Evolutionary conservation across 2,888 invertebrate species (phyloP).

Genomic region (Cephus pygmeus): DNA sequence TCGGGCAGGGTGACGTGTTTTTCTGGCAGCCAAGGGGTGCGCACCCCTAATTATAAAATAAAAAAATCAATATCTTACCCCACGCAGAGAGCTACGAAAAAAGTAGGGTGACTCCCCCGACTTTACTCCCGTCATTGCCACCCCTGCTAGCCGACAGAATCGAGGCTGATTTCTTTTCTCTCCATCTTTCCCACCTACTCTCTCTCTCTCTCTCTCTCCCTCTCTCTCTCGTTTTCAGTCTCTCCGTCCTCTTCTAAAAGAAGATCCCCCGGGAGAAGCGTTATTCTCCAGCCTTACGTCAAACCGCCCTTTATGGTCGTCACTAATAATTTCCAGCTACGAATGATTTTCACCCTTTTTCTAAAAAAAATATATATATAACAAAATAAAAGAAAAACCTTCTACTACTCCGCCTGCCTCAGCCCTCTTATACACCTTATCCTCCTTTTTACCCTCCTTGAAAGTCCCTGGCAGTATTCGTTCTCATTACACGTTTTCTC

Average conservation of each 20-base stretch:
- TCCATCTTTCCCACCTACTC: conserved; percentile 10
- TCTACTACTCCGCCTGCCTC: too few species aligned
- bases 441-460: too few species aligned
- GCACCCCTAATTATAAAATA: conserved; percentile 66
- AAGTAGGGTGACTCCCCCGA: conserved; percentile 59
- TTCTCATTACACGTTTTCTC: too few species aligned
- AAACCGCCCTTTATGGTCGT: conserved; percentile 41
- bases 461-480: too few species aligned
- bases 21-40: conserved; percentile 62
- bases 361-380: neutral
- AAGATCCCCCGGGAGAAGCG: conserved; percentile 8
- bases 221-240: conserved; percentile 4
- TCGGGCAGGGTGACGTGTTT: conserved; percentile 58
- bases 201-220: conserved; percentile 5
- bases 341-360: conserved; percentile 4
- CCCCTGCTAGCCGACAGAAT: conserved; percentile 8
- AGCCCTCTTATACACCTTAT: too few species aligned
- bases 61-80: conserved; percentile 66
- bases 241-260: conserved; percentile 16
- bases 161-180: conserved; percentile 51
- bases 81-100: conserved; percentile 48
- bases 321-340: conserved; percentile 28
- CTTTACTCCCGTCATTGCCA: conserved; percentile 40
- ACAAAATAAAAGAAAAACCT: neutral
- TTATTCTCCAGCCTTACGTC: too few species aligned